Evolutionary conservation across 2,888 invertebrate genomes (phyloP).

Genomic region (Drosophila formosana): DNA sequence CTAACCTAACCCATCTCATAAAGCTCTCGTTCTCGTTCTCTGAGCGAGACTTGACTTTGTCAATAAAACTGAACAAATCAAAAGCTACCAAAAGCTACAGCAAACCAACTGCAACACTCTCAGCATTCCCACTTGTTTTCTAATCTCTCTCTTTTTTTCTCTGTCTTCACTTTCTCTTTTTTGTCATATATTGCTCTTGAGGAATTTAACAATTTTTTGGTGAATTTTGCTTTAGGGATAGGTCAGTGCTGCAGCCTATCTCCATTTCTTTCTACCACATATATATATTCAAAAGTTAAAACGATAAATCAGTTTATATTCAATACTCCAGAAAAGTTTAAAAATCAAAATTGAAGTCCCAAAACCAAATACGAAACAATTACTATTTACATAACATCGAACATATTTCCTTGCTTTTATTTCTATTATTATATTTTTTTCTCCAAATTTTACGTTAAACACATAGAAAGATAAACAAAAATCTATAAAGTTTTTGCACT

Average conservation of each 20-base stretch:
- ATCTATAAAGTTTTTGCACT: too few relatives aligned
- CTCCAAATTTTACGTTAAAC: too few relatives aligned
- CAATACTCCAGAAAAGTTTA: too few relatives aligned
- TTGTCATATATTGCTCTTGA: constrained; percentile 2
- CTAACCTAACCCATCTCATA: neutral
- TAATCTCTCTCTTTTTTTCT: neutral
- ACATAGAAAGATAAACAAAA: too few relatives aligned
- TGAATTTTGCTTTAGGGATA: constrained; percentile 26
- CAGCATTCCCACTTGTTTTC: neutral
- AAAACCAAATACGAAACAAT: too few relatives aligned
- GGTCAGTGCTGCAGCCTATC: constrained; percentile 28
- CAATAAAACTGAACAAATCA: constrained; percentile 28
- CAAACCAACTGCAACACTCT: constrained; percentile 15
- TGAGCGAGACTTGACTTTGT: constrained; percentile 26
- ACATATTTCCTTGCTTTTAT: too few relatives aligned
- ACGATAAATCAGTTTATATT: too few relatives aligned
- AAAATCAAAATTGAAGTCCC: too few relatives aligned
- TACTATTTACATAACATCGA: too few relatives aligned
- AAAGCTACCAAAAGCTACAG: constrained; percentile 35
- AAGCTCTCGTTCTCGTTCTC: neutral
- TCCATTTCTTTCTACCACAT: too few relatives aligned
- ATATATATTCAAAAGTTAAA: too few relatives aligned
- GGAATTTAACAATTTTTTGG: constrained; percentile 8
- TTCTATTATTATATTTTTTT: too few relatives aligned
- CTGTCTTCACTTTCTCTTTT: neutral